Conservation (phyloP, 64 coral and sea anemone genomes). For the Pachyseris speciosa region DNA sequence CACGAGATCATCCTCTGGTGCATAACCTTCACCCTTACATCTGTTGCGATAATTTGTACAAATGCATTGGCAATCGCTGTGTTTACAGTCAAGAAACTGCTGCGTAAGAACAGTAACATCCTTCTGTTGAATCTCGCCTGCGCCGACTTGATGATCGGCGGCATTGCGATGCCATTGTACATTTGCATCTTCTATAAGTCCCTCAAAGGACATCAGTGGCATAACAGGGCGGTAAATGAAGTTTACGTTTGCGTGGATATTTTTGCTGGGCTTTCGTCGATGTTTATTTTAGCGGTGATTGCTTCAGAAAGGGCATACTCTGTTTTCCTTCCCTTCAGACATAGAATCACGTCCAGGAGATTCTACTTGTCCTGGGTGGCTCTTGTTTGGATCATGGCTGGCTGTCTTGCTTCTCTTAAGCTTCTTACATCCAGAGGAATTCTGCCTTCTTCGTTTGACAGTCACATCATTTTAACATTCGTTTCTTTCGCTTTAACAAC, state of each 20-base stretch:
- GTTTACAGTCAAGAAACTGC: constrained; percentile 7
- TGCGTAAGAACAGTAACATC: constrained; percentile 19
- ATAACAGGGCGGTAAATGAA: not conserved
- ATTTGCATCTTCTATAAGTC: constrained; percentile 32
- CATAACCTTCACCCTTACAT: constrained; percentile 15
- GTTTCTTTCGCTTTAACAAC: not conserved
- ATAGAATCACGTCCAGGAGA: not conserved
- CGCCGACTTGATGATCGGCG: constrained; percentile 62
- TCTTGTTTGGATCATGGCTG: not conserved
- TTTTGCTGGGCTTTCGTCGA: constrained; percentile 28
- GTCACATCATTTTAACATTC: not conserved
- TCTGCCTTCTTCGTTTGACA: not conserved
- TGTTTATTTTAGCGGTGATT: constrained; percentile 15
- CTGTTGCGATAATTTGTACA: constrained; percentile 13
- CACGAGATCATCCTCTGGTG: constrained; percentile 43
- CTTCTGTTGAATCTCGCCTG: constrained; percentile 55
- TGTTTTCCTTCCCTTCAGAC: constrained; percentile 5
- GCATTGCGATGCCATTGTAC: constrained; percentile 52
- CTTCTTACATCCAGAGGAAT: not conserved
- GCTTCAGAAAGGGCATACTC: constrained; percentile 45
- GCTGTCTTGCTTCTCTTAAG: not conserved
- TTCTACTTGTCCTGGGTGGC: not conserved
- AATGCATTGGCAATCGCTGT: constrained; percentile 37
- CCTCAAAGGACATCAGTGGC: not conserved
- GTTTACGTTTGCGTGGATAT: constrained; percentile 21